phyloP scores from a whole-genome alignment of 1,140 invertebrate species.

The Drosophila trapezifrons region DNA sequence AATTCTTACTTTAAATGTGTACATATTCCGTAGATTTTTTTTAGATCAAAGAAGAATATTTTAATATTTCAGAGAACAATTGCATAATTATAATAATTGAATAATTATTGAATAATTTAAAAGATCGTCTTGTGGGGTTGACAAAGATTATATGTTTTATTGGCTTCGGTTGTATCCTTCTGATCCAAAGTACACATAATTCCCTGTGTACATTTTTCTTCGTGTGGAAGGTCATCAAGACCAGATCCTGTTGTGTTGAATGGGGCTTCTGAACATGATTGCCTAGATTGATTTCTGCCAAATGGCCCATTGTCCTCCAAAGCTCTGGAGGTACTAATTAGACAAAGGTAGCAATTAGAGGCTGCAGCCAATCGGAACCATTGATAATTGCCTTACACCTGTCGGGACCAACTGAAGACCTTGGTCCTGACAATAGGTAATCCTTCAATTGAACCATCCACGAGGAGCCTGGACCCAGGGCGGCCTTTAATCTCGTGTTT shows the following conservation, averaged over 20 bases:
- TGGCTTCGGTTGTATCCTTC: background rate
- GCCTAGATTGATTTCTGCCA: slow-evolving; percentile 6
- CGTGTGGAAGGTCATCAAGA: background rate
- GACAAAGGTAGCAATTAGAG: too few relatives aligned
- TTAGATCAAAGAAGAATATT: too few relatives aligned
- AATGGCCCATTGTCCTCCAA: slow-evolving; percentile 2
- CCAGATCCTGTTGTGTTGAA: background rate
- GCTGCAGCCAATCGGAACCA: slow-evolving; percentile 21
- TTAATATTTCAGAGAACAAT: too few relatives aligned
- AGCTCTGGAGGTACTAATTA: too few relatives aligned
- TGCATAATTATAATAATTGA: too few relatives aligned
- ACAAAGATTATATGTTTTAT: too few relatives aligned
- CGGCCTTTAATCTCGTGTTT: slow-evolving; percentile 19
- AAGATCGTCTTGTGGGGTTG: too few relatives aligned
- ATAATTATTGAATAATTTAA: too few relatives aligned
- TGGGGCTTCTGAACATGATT: slow-evolving; percentile 5
- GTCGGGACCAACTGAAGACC: background rate
- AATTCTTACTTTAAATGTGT: too few relatives aligned
- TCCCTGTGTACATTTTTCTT: background rate
- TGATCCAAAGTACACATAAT: background rate
- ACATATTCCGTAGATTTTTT: too few relatives aligned
- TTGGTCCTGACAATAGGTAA: slow-evolving; percentile 2
- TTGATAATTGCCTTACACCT: slow-evolving; percentile 18
- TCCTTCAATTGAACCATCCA: background rate
- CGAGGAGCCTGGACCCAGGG: background rate